Percentiles rank a stretch among this genome's conserved stretches.
Evolutionary conservation across 2,113 vertebrate species (phyloP).

Genomic region (Carassius carassius): DNA sequence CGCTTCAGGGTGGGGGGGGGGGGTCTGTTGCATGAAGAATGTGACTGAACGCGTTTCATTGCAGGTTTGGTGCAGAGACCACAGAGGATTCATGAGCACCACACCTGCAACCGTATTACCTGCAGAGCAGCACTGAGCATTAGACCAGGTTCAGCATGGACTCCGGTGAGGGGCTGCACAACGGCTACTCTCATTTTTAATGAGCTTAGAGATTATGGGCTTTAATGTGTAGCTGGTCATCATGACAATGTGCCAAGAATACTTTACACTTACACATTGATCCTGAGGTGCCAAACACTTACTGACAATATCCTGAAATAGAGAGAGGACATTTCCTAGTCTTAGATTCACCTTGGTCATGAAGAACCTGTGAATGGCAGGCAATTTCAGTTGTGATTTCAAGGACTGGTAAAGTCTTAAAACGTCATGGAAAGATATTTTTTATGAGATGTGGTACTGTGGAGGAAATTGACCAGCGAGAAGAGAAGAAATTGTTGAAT

Average conservation of each 20-base stretch:
- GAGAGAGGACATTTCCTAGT: neutral
- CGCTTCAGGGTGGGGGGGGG: too few relatives aligned
- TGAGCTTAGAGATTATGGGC: conserved; percentile 46
- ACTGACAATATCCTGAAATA: neutral
- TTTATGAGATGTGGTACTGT: too few relatives aligned
- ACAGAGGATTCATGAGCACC: neutral
- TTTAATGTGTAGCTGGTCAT: conserved; percentile 42
- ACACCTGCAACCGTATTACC: neutral
- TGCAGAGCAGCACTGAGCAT: neutral
- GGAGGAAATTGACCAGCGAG: too few relatives aligned
- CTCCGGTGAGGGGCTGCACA: too few relatives aligned
- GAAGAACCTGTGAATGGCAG: neutral
- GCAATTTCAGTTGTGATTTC: too few relatives aligned
- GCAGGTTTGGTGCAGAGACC: neutral
- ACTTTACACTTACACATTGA: neutral
- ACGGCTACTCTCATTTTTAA: conserved; percentile 24
- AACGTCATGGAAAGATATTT: too few relatives aligned
- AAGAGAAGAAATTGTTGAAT: too few relatives aligned
- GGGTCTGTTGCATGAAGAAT: neutral
- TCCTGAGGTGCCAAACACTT: neutral
- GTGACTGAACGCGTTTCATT: neutral
- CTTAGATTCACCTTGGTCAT: neutral
- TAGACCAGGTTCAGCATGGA: neutral
- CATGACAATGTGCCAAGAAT: neutral
- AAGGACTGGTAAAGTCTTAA: too few relatives aligned